Base-by-base conservation (phyloP, 2,797 vertebrate species). In the Melanotaenia trifasciata region DNA sequence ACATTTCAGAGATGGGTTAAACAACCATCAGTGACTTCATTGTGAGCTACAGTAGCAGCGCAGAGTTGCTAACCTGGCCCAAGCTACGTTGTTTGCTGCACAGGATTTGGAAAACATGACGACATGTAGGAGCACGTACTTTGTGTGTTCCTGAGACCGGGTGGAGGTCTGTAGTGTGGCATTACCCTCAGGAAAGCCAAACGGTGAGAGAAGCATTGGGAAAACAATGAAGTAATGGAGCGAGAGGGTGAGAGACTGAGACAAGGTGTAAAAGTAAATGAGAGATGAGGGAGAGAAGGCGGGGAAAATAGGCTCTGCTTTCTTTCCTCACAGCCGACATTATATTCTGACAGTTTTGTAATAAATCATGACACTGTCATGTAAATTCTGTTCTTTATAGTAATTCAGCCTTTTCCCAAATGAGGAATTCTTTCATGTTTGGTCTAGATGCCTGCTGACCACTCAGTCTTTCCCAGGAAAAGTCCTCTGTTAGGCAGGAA, bases 141-240 rank as follows among this genome's bases (percentile, higher is more conserved):
- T 58, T 33, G 20, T 24, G 70, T 78, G 78, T 86, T 88, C 79
- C 80, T 80, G 78, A 83, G 77, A 78, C 3, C 24, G 72, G 86
- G 84, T 75, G 87, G 85, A 79, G 83, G 79, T 73, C 74, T 63
- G 16, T 61, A 60, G 80, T 80, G 67, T 5, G 12, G 54, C 78
- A 43, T 67, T 68, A 58, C 68, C 43, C 30, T 45, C 85, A 92
- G 92, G 92, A 93, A 94, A 90, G 72, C 83, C 74, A 80, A 88
- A 87, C 80, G 67, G 53, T 78, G 76, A 87, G 71, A 74, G 75
- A 62, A 11, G 32, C 51, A 20, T 58, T 75, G 63, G 77, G 69
- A 88, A 43, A 92, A 93, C 92, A 91, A 91, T 94, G 92, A 90
- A 85, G 86, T 92, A 85, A 93, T 90, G 81, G 82, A 88, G 81